Conservation (phyloP, 2,797 vertebrate species). For the Lepilemur ruficaudatus region DNA sequence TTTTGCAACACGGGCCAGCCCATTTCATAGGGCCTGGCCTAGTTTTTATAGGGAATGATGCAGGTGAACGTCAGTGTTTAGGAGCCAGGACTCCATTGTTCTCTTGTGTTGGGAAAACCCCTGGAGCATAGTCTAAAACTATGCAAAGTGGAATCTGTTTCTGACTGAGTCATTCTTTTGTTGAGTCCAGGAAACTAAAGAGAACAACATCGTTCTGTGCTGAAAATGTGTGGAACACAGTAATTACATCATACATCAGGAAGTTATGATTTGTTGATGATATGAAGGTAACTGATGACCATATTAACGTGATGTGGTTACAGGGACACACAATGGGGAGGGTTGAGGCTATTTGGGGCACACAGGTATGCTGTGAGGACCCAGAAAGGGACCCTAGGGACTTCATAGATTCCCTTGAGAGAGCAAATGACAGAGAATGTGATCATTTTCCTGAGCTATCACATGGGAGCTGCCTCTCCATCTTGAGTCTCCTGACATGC, state of each 20-base stretch:
- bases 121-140: neutral
- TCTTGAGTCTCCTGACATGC: fast-evolving
- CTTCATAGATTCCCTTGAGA: neutral
- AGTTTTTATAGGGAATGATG: neutral
- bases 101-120: neutral
- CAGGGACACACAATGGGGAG: neutral
- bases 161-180: neutral
- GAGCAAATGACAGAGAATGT: neutral
- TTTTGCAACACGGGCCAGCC: neutral
- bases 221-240: neutral
- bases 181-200: neutral
- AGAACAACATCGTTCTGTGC: neutral
- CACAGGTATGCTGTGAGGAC: neutral
- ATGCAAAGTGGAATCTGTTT: neutral
- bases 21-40: neutral
- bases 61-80: neutral
- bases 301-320: neutral
- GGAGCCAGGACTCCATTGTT: neutral
- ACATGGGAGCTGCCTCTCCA: neutral
- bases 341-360: neutral
- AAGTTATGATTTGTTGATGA: neutral
- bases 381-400: neutral
- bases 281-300: neutral
- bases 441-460: neutral
- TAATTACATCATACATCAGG: neutral